phyloP scores from a whole-genome alignment of 2,888 invertebrate species.

The Xestia ashworthii region DNA sequence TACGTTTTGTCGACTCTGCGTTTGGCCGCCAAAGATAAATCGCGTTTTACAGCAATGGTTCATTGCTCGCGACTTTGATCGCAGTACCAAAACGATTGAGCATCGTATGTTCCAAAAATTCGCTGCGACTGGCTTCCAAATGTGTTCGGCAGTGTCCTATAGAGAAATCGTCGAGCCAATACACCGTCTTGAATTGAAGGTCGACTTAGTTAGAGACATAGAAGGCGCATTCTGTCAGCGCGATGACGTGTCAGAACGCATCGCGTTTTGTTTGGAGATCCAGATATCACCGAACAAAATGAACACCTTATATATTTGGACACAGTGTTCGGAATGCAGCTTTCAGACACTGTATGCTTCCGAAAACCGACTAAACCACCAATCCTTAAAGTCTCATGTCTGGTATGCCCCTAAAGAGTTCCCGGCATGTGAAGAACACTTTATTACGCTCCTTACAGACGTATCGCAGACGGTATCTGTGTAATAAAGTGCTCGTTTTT shows the following conservation, averaged over 20 bases:
- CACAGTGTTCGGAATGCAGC: not conserved
- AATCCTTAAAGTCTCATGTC: slow-evolving; percentile 12
- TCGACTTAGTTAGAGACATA: not conserved
- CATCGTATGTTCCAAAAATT: not conserved
- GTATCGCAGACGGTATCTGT: slow-evolving; percentile 52
- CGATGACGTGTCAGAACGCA: not conserved
- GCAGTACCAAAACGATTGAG: not conserved
- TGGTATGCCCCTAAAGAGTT: slow-evolving; percentile 26
- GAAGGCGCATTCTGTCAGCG: not conserved
- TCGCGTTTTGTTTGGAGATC: too few species aligned
- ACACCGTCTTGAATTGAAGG: not conserved
- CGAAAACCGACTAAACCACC: not conserved
- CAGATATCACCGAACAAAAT: not conserved
- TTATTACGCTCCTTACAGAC: slow-evolving; percentile 65
- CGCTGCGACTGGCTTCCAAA: too few species aligned
- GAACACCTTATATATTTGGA: too few species aligned
- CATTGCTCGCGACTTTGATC: not conserved
- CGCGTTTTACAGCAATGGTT: not conserved
- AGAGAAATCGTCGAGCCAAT: not conserved
- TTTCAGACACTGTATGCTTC: not conserved
- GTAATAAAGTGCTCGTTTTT: slow-evolving; percentile 56
- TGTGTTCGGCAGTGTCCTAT: not conserved
- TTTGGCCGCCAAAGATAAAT: not conserved
- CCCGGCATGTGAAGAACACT: slow-evolving; percentile 57
- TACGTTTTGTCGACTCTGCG: not conserved